Evolutionary conservation across 2,888 invertebrate species (phyloP), one percentile per base, ranked within the genome.

Genomic region (Meteorus colon): DNA sequence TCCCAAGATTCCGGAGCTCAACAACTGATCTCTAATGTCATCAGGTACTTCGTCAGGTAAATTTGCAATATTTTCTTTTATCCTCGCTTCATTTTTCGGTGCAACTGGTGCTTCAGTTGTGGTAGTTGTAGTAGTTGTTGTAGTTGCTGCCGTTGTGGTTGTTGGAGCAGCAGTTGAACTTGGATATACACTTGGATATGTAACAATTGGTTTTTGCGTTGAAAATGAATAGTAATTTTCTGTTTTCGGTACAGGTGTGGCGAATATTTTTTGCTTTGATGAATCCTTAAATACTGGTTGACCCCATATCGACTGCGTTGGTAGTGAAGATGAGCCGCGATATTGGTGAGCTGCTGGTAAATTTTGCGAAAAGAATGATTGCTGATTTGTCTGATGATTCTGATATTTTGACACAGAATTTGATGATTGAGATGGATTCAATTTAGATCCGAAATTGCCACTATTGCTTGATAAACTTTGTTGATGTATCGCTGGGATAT

Each of bases 41-140:
- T 96, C 96, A 4, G 97, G 97, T 6, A 96, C 96, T 91, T 97
- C 96, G 84, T 96, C 96, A 14, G 97, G 97, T 62, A 97, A 84
- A 67, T 89, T 90, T 0, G 91, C 90, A 6, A 91, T 87, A 80
- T 89, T 90, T 75, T 86, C 85, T 41, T 85, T 86, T 60, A 89
- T 89, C 70, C 84, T 89, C 82, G 93, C 93, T 82, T 92, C 92
- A 48, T 89, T 89, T 74, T 91, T 91, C 73, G 92, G 91, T 76
- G 91, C 90, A 37, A 90, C 90, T 4, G 89, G 86, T 12, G 88
- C 87, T 73, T 91, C 91, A 63, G 92, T 90, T 51, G 92, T 91
- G 3, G 92, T 91, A 0, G 92, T 90, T 27, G 92, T 90, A 75
- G 90, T 90, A 1, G 92, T 90, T 79, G 91, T 91, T 16, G 91